Conservation (phyloP, 2,797 vertebrate species). For the Coilia nasus region DNA sequence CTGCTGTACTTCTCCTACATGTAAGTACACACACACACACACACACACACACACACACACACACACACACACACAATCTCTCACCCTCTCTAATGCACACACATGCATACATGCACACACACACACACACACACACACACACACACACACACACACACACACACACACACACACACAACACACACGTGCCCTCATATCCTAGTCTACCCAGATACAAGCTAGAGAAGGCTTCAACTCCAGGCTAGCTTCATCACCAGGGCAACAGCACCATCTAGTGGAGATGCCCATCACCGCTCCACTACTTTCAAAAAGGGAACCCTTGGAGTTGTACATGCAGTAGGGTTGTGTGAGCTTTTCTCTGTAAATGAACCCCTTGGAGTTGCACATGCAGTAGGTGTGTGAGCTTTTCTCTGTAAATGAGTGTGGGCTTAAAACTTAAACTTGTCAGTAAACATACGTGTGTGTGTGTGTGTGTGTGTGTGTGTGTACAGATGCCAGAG, state of each 20-base stretch:
- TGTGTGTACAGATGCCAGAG: slow-evolving; percentile 89
- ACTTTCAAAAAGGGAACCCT: no score
- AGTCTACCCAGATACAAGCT: not conserved
- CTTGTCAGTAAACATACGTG: no score
- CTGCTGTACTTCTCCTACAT: slow-evolving; percentile 94
- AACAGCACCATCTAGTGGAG: slow-evolving; percentile 59
- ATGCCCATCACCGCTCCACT: slow-evolving; percentile 15
- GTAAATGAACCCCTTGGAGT: not conserved
- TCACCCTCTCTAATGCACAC: no score
- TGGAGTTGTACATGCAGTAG: no score
- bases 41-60: not conserved
- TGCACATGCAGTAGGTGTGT: no score
- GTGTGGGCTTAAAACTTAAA: not conserved
- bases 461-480: slow-evolving; percentile 22
- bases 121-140: not conserved
- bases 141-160: slow-evolving; percentile 6
- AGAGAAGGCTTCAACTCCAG: not conserved
- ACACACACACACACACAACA: no score
- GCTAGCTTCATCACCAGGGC: slow-evolving; percentile 36
- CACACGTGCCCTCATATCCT: not conserved
- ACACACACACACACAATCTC: not conserved
- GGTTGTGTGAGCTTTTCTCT: no score
- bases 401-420: not conserved
- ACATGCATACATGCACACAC: not conserved
- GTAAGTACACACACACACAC: slow-evolving; percentile 77